A percentile compares a stretch with the other conserved stretches of the same genome.
phyloP scores from a whole-genome alignment of 1,140 invertebrate species.

The Pectinophora gossypiella region DNA sequence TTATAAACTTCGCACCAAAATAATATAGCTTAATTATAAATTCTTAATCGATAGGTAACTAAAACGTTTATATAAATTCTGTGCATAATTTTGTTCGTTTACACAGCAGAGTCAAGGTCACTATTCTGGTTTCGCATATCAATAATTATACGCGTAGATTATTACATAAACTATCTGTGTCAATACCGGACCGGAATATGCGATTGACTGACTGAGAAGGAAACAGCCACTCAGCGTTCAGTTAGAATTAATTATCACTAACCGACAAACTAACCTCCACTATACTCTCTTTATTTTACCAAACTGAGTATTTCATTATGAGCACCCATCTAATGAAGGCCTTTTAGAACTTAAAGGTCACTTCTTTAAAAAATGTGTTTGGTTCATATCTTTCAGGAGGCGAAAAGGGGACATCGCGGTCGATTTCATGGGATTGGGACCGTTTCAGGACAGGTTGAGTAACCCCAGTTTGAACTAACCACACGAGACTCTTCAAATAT shows the following conservation, averaged over 20 bases:
- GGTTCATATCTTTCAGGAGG: not conserved
- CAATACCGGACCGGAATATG: slow-evolving; percentile 19
- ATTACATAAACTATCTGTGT: slow-evolving; percentile 15
- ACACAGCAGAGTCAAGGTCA: slow-evolving; percentile 17
- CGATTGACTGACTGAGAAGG: slow-evolving; percentile 40
- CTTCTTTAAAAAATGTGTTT: not conserved
- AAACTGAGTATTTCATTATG: too few species aligned
- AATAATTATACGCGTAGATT: slow-evolving; percentile 10
- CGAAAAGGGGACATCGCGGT: not conserved
- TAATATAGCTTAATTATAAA: not conserved
- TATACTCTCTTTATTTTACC: not conserved
- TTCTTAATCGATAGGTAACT: not conserved
- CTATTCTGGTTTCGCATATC: slow-evolving; percentile 14
- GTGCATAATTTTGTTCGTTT: not conserved
- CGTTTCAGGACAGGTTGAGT: not conserved
- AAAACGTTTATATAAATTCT: not conserved
- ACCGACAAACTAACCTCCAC: not conserved
- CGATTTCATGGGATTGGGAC: not conserved
- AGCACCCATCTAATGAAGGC: too few species aligned
- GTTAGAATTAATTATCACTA: slow-evolving; percentile 35
- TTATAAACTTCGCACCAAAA: not conserved
- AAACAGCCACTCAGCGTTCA: slow-evolving; percentile 38
- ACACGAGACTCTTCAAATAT: too few species aligned
- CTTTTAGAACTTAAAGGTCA: too few species aligned
- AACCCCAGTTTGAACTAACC: too few species aligned